phyloP scores from a whole-genome alignment of 2,797 vertebrate species.

The Cercopithecus mitis region DNA sequence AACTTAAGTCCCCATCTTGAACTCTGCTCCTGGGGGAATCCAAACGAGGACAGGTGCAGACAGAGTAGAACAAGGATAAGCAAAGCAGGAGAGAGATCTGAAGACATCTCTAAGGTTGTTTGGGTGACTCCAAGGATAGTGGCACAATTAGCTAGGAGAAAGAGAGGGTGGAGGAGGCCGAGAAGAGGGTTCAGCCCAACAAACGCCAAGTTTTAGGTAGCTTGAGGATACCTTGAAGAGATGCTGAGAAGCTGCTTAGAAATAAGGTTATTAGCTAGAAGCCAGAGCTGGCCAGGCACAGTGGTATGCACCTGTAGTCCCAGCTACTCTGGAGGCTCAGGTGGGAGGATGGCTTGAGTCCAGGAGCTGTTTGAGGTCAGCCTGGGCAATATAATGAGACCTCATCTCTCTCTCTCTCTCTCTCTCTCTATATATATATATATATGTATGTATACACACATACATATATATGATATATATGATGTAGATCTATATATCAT shows the following conservation, averaged over 20 bases:
- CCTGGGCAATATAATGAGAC: too few species aligned
- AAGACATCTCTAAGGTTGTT: neutral
- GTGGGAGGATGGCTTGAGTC: too few species aligned
- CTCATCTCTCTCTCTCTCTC: too few species aligned
- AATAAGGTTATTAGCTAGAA: neutral
- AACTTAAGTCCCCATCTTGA: neutral
- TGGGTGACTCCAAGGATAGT: neutral
- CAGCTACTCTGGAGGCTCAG: too few species aligned
- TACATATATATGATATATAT: too few species aligned
- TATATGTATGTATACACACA: fast-evolving
- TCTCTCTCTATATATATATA: fast-evolving
- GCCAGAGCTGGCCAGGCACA: neutral
- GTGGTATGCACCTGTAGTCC: too few species aligned
- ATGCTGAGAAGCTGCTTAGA: neutral
- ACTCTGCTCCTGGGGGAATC: neutral
- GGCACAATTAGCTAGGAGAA: neutral
- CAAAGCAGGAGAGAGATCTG: neutral
- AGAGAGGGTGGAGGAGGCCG: neutral
- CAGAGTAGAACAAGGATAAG: neutral
- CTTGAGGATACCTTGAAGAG: neutral
- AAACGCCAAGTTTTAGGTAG: neutral
- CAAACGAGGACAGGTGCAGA: neutral
- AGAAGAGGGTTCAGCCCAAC: neutral
- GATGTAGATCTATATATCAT: too few species aligned
- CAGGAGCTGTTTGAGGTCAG: too few species aligned